These are phyloP conservation scores for Meles meles DNA, from an alignment of 2,113 vertebrate species.

Conservation along the genomic window DNA sequence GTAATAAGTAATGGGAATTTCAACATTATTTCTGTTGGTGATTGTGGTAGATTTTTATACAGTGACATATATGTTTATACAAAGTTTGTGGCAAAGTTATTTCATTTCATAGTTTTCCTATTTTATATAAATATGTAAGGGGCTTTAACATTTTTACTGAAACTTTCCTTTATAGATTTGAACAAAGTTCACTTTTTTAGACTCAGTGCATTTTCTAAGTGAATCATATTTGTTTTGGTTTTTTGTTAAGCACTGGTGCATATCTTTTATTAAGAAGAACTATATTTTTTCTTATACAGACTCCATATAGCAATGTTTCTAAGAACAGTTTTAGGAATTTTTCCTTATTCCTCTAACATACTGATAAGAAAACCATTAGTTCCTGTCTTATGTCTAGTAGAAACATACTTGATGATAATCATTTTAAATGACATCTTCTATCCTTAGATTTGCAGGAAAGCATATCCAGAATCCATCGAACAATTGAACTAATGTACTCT, in stretches of 20 bases:
- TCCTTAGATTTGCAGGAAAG: slow-evolving; percentile 94
- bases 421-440: slow-evolving; percentile 16
- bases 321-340: not conserved
- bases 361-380: not conserved
- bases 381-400: not conserved
- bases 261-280: not conserved
- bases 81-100: not conserved
- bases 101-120: not conserved
- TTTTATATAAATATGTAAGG: not conserved
- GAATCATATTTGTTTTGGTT: not conserved
- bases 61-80: not conserved
- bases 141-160: not conserved
- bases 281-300: not conserved
- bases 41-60: not conserved
- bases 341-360: not conserved
- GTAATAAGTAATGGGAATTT: not conserved
- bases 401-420: not conserved
- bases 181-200: not conserved
- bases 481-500: slow-evolving; percentile 97
- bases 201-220: not conserved
- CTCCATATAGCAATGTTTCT: not conserved
- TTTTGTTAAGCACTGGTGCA: not conserved
- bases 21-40: not conserved
- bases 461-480: slow-evolving; percentile 96
- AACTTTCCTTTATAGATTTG: not conserved